phyloP scores from a whole-genome alignment of 2,888 invertebrate genomes.

The Troides aeacus region DNA sequence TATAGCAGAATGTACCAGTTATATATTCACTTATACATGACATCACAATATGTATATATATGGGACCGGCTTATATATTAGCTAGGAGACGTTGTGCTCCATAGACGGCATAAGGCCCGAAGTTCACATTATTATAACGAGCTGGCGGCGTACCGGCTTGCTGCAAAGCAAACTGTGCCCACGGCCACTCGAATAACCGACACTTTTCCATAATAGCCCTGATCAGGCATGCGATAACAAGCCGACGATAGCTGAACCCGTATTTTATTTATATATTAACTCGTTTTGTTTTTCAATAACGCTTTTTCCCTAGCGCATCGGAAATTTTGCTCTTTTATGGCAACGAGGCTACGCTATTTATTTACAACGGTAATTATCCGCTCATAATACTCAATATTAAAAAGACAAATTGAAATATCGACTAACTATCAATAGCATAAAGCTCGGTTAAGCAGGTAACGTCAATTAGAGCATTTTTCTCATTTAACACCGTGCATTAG shows the following conservation, averaged over 20 bases:
- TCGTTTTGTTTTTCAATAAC: constrained; percentile 78
- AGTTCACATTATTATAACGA: constrained; percentile 81
- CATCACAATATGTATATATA: no score
- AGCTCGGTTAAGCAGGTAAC: neutral
- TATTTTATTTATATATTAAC: constrained; percentile 80
- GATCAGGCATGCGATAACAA: constrained; percentile 80
- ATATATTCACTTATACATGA: no score
- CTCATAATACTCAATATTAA: constrained; percentile 67
- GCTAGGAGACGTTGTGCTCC: constrained; percentile 49
- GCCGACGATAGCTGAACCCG: constrained; percentile 80
- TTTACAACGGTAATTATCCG: constrained; percentile 73
- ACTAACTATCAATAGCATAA: constrained; percentile 39
- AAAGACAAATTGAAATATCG: constrained; percentile 62
- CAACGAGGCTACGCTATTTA: constrained; percentile 68
- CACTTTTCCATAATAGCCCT: constrained; percentile 74
- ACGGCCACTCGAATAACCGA: constrained; percentile 72
- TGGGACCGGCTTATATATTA: neutral
- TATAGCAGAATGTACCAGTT: no score
- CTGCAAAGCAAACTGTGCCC: constrained; percentile 77
- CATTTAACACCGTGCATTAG: neutral
- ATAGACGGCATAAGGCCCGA: constrained; percentile 72
- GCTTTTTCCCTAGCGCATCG: constrained; percentile 72
- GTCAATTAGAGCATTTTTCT: no score
- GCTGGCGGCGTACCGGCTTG: constrained; percentile 66
- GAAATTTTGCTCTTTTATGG: constrained; percentile 77